Evolutionary conservation across 2,797 vertebrate genomes (phyloP), one percentile per base, ranked within the genome.

Genomic region (Craterocephalus amniculus): DNA sequence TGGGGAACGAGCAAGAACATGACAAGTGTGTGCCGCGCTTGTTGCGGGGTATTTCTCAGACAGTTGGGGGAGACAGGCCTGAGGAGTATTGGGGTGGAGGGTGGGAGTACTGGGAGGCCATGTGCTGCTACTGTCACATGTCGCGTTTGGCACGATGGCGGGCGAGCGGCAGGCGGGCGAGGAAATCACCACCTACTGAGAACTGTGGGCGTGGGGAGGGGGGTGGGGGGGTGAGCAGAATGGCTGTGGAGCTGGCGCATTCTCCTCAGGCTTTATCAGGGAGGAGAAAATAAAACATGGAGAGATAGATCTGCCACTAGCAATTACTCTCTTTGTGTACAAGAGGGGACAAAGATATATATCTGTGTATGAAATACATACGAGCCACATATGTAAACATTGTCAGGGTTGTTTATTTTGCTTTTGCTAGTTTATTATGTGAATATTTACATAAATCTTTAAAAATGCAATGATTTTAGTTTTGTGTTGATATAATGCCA

Each of bases 91-190:
- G 67, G 63, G 68, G 78, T 3, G 69, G 45, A 35, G 54, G 34
- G 58, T 16, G 55, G 70, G 59, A 64, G 34, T 45, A 55, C 70
- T 69, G 38, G 66, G 72, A 76, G 78, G 81, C 88, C 89, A 91
- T 90, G 92, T 93, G 93, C 84, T 86, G 83, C 86, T 76, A 20
- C 86, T 86, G 92, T 94, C 92, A 94, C 93, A 91, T 95, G 91
- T 89, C 70, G 58, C 20, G 22, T 58, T 87, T 89, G 84, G 87
- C 89, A 91, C 65, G n/a, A 83, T 64, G 83, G 84, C 55, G 77
- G 80, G 72, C 49, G 36, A 81, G 64, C 27, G 70, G 79, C 81
- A 83, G 84, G 82, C 72, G 76, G 82, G 86, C 27, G 68, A 91
- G 85, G 89, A 92, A 93, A 92, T 89, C 90, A 87, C 90, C 92